Base-by-base conservation (phyloP, 2,888 invertebrate species). In the Lysandra bellargus region DNA sequence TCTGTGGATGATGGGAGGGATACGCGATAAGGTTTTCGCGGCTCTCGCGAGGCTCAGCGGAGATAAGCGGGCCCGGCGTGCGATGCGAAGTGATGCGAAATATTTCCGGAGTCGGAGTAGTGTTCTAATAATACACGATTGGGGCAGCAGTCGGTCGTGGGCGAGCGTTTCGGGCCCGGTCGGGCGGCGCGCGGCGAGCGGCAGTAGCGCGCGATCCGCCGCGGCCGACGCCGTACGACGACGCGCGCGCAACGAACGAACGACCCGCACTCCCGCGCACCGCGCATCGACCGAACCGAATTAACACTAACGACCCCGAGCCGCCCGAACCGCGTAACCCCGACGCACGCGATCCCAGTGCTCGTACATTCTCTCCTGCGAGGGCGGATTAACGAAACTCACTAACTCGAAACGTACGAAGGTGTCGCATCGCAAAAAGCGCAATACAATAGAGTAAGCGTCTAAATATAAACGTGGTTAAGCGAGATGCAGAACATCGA, bases 401-500 rank as follows among this genome's bases (percentile, higher is more conserved):
- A 93, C 91, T 88, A 92, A 93, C 91, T 92, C 92, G 92, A 93
- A 92, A 90, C 89, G 90, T 90, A 90, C 92, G 90, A 93, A 93
- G 93, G 93, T 93, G 93, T 92, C 92, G 92, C 91, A 88, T 90
- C 94, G 93, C 93, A 93, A 93, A 94, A 94, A 93, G 93, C 92
- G 93, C 94, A 93, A 92, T 89, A 93, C 93, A 93, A 93, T 93
- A 94, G 92, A 91, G 92, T 92, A 92, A 93, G 92, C 92, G 93
- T 91, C 94, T 94, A 94, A 94, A 92, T 92, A 91, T 94, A 94
- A 91, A 90, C 92, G 91, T 91, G 91, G 88, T 90, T 88, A 88
- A 89, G 84, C 88, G 88, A 88, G 85, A 92, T 92, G 93, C 93
- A 94, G 91, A 92, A 92, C 90, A 96, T 97, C 95, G 97, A 97